phyloP scores from a whole-genome alignment of 2,888 invertebrate genomes.

The Drosophila gaucha region DNA sequence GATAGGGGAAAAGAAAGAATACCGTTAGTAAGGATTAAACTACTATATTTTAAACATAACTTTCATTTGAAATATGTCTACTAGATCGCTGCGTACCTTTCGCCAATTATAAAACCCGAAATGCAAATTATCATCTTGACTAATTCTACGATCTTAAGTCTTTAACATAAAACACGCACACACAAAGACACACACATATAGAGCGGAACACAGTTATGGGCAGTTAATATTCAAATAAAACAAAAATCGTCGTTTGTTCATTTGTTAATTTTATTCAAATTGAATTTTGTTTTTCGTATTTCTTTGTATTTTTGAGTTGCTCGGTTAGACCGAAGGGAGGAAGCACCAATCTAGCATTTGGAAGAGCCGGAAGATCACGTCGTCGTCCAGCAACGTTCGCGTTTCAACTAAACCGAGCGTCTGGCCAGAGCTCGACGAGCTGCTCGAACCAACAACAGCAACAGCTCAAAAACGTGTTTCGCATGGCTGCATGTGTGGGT shows the following conservation, averaged over 20 bases:
- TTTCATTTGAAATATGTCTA: constrained; percentile 22
- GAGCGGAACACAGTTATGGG: constrained; percentile 36
- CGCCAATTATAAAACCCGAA: constrained; percentile 87
- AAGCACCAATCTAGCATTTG: constrained; percentile 50
- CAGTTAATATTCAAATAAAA: constrained; percentile 29
- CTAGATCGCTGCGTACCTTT: constrained; percentile 84
- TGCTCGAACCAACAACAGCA: constrained; percentile 27
- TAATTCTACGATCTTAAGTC: constrained; percentile 25
- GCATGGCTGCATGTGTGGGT: constrained; percentile 42
- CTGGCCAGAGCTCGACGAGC: constrained; percentile 33
- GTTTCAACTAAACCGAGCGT: constrained; percentile 74
- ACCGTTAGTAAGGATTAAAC: constrained; percentile 10
- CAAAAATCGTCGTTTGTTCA: constrained; percentile 28
- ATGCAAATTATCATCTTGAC: constrained; percentile 87
- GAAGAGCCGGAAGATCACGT: constrained; percentile 51
- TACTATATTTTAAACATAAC: neutral
- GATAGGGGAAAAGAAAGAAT: constrained; percentile 2
- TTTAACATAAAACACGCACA: constrained; percentile 18
- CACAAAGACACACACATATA: constrained; percentile 11
- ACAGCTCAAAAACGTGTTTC: constrained; percentile 61
- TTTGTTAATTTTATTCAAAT: constrained; percentile 59
- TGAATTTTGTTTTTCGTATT: constrained; percentile 7
- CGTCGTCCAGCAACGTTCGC: constrained; percentile 64
- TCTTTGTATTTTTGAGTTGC: constrained; percentile 2
- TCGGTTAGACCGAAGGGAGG: constrained; percentile 53